phyloP scores from a whole-genome alignment of 2,888 invertebrate genomes.

The Dryococelus australis region DNA sequence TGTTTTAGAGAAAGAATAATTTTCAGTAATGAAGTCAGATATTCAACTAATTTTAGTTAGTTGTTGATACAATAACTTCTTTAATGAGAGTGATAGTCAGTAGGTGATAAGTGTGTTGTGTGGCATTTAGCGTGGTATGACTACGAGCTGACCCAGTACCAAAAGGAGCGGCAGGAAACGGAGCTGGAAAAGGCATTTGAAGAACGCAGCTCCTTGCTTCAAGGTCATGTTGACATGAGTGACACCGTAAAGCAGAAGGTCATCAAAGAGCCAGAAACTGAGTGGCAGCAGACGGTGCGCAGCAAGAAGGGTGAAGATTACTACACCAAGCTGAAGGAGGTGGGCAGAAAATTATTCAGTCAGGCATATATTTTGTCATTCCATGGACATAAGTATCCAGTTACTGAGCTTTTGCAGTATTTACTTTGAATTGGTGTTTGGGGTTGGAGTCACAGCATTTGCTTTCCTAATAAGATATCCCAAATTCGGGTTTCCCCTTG shows the following conservation, averaged over 20 bases:
- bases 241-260: constrained; percentile 71
- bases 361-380: no score
- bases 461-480: no score
- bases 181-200: constrained; percentile 90
- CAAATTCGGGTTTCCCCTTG: no score
- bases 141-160: constrained; percentile 83
- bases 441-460: no score
- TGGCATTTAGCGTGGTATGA: constrained; percentile 85
- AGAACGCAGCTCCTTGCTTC: constrained; percentile 75
- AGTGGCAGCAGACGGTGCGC: constrained; percentile 85
- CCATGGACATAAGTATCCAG: no score
- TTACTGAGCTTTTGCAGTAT: no score
- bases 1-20: no score
- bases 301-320: constrained; percentile 83
- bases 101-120: constrained; percentile 26
- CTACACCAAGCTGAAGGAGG: constrained; percentile 79
- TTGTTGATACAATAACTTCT: no score
- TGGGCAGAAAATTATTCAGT: constrained; percentile 40
- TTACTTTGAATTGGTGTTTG: no score
- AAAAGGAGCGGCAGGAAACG: constrained; percentile 80
- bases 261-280: constrained; percentile 76
- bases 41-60: no score
- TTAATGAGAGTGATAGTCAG: no score
- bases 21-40: no score
- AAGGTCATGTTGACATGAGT: constrained; percentile 69